A percentile compares a stretch with the other conserved stretches of the same genome.
phyloP scores from a whole-genome alignment of 1,140 invertebrate genomes.

The Bombus polaris region DNA sequence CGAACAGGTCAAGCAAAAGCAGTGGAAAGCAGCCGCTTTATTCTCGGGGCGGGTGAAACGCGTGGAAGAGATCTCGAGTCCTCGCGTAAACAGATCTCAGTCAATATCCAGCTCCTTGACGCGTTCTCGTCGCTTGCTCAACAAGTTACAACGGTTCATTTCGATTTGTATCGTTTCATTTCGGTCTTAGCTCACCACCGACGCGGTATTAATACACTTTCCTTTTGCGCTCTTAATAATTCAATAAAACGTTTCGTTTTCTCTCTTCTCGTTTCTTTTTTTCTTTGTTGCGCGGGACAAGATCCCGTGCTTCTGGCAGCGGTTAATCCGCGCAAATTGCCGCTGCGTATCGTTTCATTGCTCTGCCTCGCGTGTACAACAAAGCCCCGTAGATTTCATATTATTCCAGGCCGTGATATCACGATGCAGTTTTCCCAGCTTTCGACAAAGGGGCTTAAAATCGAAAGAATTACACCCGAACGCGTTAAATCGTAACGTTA shows the following conservation, averaged over 20 bases:
- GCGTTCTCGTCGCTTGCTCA: conserved; percentile 32
- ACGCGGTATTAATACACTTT: not conserved
- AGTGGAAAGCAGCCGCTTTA: not conserved
- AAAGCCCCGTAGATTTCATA: not conserved
- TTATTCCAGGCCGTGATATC: not conserved
- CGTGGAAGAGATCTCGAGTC: conserved; percentile 29
- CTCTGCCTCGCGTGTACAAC: not conserved
- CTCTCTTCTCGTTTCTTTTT: not conserved
- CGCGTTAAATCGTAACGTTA: not conserved
- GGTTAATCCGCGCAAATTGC: conserved; percentile 19
- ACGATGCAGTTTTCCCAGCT: not conserved
- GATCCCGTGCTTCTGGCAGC: not conserved
- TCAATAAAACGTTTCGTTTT: not conserved
- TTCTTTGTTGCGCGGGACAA: not conserved
- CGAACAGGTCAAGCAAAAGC: not conserved
- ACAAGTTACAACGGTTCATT: conserved; percentile 30
- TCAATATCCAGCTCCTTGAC: conserved; percentile 19
- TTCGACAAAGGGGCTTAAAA: not conserved
- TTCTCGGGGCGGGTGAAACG: not conserved
- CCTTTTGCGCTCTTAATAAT: not conserved
- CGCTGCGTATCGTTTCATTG: conserved; percentile 16
- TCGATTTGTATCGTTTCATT: conserved; percentile 14
- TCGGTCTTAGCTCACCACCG: no score
- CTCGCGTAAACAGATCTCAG: conserved; percentile 31
- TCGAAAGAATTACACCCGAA: conserved; percentile 1